These are phyloP conservation scores for Mimumesa dahlbomi DNA, from an alignment of 2,888 invertebrate species.

Conservation along the genomic window DNA sequence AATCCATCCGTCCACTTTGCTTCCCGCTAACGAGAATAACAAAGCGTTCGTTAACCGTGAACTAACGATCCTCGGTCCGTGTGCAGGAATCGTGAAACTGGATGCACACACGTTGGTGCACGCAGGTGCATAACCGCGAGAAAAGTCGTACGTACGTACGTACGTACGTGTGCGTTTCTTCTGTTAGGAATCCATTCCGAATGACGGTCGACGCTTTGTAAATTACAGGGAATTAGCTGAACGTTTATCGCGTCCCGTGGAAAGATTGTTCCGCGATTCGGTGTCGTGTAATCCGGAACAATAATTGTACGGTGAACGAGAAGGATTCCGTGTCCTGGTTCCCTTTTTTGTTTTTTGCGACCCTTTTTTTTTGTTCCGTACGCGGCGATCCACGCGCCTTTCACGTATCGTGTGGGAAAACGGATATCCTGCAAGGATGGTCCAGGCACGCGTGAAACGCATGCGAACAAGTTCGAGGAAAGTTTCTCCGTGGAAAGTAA, in stretches of 20 bases:
- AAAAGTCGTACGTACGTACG: too few species aligned
- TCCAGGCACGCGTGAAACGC: background rate
- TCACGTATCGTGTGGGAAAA: constrained; percentile 20
- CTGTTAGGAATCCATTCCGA: too few species aligned
- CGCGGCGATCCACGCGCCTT: background rate
- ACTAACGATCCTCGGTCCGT: constrained; percentile 26
- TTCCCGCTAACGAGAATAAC: constrained; percentile 57
- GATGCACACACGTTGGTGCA: constrained; percentile 11
- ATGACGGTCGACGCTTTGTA: too few species aligned
- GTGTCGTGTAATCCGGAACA: too few species aligned
- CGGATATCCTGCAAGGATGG: constrained; percentile 31
- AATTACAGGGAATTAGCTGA: too few species aligned
- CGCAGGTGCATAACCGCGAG: background rate
- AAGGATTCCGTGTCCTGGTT: background rate
- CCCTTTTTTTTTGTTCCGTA: background rate
- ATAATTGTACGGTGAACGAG: too few species aligned
- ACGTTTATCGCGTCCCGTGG: background rate
- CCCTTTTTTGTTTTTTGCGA: constrained; percentile 1
- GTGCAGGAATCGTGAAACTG: constrained; percentile 35
- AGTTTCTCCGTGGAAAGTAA: constrained; percentile 25
- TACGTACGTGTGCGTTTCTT: too few species aligned
- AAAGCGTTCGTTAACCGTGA: constrained; percentile 58
- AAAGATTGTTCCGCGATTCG: too few species aligned
- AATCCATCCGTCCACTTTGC: constrained; percentile 27
- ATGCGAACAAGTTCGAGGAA: constrained; percentile 22